A percentile compares a stretch with the other conserved stretches of the same genome.
These are phyloP conservation scores for Littorina saxatilis DNA, from an alignment of 1,140 invertebrate genomes.

Conservation along the genomic window DNA sequence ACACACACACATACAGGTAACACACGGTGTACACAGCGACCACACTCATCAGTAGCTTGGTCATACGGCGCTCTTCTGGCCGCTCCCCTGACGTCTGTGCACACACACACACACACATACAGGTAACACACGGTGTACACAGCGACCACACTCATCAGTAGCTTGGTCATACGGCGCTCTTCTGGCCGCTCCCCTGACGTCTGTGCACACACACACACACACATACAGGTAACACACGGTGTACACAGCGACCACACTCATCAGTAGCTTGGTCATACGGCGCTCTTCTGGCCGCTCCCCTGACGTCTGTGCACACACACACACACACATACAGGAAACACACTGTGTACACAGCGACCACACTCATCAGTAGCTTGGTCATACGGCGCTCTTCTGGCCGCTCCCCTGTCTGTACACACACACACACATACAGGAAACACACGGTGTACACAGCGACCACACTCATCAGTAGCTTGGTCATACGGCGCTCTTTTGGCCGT, in stretches of 20 bases:
- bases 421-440: too few relatives aligned
- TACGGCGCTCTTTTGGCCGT: too few relatives aligned
- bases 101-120: too few relatives aligned
- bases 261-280: constrained; percentile 48
- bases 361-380: too few relatives aligned
- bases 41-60: constrained; percentile 48
- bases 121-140: constrained; percentile 49
- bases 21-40: constrained; percentile 46
- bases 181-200: constrained; percentile 8
- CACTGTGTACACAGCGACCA: too few relatives aligned
- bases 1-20: too few relatives aligned
- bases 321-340: too few relatives aligned
- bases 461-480: too few relatives aligned
- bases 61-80: constrained; percentile 41
- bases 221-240: constrained; percentile 44
- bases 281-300: constrained; percentile 27
- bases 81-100: neutral
- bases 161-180: constrained; percentile 44
- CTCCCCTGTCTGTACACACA: too few relatives aligned
- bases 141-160: constrained; percentile 45
- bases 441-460: too few relatives aligned
- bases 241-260: constrained; percentile 46
- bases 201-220: neutral
- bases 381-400: too few relatives aligned
- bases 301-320: neutral